phyloP scores from a whole-genome alignment of 2,113 vertebrate genomes.

The Glareola pratincola region DNA sequence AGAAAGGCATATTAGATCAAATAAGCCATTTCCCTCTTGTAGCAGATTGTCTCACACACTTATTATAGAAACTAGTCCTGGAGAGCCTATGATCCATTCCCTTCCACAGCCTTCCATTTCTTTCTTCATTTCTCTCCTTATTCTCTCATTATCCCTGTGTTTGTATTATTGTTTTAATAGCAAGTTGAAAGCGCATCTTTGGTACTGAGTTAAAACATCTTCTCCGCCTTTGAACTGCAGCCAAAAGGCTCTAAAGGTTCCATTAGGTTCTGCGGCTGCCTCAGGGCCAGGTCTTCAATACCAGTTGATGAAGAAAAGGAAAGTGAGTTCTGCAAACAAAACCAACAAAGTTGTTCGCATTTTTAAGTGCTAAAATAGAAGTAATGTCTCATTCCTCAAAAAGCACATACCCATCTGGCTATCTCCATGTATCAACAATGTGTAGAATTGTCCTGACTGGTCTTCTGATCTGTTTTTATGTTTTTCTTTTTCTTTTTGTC shows the following conservation, averaged over 20 bases:
- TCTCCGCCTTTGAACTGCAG: neutral
- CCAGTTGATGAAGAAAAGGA: neutral
- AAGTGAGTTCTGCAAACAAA: neutral
- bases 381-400: neutral
- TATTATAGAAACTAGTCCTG: slow-evolving; percentile 14
- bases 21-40: slow-evolving; percentile 53
- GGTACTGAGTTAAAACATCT: neutral
- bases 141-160: neutral
- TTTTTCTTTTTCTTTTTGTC: neutral
- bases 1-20: slow-evolving; percentile 56
- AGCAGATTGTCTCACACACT: slow-evolving; percentile 43
- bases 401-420: neutral
- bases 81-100: slow-evolving; percentile 39
- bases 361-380: neutral
- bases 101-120: neutral
- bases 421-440: neutral
- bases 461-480: neutral
- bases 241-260: slow-evolving; percentile 6
- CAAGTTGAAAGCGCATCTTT: slow-evolving; percentile 4
- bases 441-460: neutral
- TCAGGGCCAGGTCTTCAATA: neutral
- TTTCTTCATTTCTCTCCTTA: slow-evolving; percentile 43
- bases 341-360: neutral
- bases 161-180: slow-evolving; percentile 36
- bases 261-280: neutral